Conservation (phyloP, 2,113 vertebrate species). For the Alethe castanea region DNA sequence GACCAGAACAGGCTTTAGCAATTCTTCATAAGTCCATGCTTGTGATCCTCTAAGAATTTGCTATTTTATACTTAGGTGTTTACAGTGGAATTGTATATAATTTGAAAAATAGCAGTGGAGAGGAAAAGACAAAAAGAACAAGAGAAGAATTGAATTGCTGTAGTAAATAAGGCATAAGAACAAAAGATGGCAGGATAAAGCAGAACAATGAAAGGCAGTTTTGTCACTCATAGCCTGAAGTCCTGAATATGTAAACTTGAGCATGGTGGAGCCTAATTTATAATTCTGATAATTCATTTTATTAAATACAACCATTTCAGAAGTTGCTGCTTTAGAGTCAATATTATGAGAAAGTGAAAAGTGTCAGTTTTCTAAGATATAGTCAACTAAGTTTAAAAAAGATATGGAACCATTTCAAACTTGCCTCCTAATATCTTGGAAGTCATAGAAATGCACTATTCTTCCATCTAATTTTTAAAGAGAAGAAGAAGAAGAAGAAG, state of each 20-base stretch:
- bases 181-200: not conserved
- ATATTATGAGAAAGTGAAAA: not conserved
- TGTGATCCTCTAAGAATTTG: not conserved
- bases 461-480: not conserved
- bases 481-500: not conserved
- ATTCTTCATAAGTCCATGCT: not conserved
- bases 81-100: not conserved
- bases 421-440: not conserved
- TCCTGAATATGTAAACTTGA: not conserved
- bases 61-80: not conserved
- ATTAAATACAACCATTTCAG: not conserved
- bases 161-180: not conserved
- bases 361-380: not conserved
- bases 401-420: not conserved
- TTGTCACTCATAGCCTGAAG: not conserved
- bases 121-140: not conserved
- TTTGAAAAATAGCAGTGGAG: not conserved
- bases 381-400: not conserved
- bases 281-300: not conserved
- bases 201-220: not conserved
- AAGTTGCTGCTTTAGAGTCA: not conserved
- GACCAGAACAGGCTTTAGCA: fast-evolving
- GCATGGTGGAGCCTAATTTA: not conserved
- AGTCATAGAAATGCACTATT: not conserved
- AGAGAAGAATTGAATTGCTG: not conserved